Evolutionary conservation across 1,140 invertebrate genomes (phyloP), one percentile per base, ranked within the genome.

Genomic region (Solenopsis invicta): DNA sequence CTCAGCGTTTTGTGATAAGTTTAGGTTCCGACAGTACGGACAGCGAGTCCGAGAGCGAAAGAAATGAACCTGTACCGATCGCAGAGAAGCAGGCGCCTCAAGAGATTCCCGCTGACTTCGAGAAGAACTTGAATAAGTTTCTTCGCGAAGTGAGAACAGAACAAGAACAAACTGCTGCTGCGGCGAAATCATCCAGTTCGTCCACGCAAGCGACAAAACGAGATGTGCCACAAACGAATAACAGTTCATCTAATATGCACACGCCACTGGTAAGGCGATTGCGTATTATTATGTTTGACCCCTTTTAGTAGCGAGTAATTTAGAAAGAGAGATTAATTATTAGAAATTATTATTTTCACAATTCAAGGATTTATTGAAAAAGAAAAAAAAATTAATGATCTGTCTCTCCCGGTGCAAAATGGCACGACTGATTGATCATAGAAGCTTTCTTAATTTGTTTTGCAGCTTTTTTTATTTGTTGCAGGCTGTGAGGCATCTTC

Each of bases 401-500:
- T n/a, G n/a, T n/a, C n/a, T n/a, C n/a, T n/a, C n/a, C n/a, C n/a
- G n/a, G n/a, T n/a, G n/a, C n/a, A n/a, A n/a, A n/a, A n/a, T n/a
- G n/a, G n/a, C n/a, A n/a, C n/a, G n/a, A 56, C 9, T 45, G 8
- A 77, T 4, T 9, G 9, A 21, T 67, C 5, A 3, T 18, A 69
- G 48, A 18, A 80, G 52, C 24, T 56, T 50, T 21, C 13, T 29
- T 80, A 85, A 74, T 72, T 78, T 61, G 75, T 89, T 88, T 87
- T 94, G 10, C 24, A 74, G 6, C 1, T 1, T 75, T 61, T 74
- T 3, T 9, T 61, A 59, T 75, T 78, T 66, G 8, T 78, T 94
- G 4, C 71, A 96, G 95, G 95, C 94, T 24, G 93, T 96, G 72
- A 93, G 94, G 50, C 95, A 95, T 91, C 85, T 96, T 10, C 93